Evolutionary conservation across 53 echinoderm and acorn worm species (phyloP).

Genomic region (Echinarachnius parma): DNA sequence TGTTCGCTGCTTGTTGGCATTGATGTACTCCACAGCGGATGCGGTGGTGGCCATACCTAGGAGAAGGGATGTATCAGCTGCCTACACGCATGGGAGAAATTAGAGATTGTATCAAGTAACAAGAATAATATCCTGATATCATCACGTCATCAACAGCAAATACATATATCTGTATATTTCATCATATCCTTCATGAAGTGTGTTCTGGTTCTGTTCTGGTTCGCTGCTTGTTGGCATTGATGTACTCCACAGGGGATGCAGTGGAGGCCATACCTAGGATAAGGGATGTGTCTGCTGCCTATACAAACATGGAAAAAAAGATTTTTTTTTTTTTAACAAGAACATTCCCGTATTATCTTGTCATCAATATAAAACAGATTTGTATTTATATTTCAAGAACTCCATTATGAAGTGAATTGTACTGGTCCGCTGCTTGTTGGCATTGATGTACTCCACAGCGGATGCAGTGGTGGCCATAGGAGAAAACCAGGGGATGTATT

Average conservation of each 20-base stretch:
- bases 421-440: constrained; percentile 84
- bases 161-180: too few relatives aligned
- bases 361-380: too few relatives aligned
- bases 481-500: background rate
- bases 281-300: constrained; percentile 35
- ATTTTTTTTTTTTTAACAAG: too few relatives aligned
- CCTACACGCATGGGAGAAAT: too few relatives aligned
- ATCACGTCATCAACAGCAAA: too few relatives aligned
- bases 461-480: constrained; percentile 19
- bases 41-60: constrained; percentile 11
- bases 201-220: too few relatives aligned
- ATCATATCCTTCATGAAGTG: too few relatives aligned
- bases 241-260: constrained; percentile 52
- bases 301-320: too few relatives aligned
- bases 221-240: constrained; percentile 86
- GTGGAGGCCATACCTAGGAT: constrained; percentile 11
- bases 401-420: constrained; percentile 70
- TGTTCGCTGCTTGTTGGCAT: constrained; percentile 85
- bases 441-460: constrained; percentile 67
- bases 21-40: constrained; percentile 61
- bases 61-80: constrained; percentile 33
- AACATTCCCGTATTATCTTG: too few relatives aligned
- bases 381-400: constrained; percentile 78
- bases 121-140: too few relatives aligned
- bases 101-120: too few relatives aligned